Conservation (phyloP, 2,888 invertebrate species). For the Mylabris sibirica region DNA sequence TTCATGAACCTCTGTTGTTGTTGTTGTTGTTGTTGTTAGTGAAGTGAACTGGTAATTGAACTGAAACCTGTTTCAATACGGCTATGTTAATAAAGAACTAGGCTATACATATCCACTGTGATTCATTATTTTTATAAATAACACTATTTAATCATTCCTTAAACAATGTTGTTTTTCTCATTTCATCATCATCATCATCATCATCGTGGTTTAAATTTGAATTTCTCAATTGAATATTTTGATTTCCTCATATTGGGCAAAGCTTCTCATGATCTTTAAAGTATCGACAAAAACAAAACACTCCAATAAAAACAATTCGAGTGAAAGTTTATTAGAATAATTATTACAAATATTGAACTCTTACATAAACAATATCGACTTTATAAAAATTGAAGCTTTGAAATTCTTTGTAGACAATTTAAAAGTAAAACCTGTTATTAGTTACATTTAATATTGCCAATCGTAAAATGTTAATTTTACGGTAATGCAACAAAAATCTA, state of each 20-base stretch:
- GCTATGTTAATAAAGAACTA: constrained; percentile 3
- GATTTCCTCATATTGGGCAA: background rate
- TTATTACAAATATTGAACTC: background rate
- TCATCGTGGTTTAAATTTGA: background rate
- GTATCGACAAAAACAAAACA: background rate
- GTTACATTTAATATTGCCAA: background rate
- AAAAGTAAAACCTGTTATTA: background rate
- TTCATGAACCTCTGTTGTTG: constrained; percentile 30
- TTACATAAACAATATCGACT: background rate
- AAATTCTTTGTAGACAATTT: background rate
- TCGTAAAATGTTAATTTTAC: constrained; percentile 5
- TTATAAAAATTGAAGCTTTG: background rate
- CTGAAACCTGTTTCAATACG: constrained; percentile 8
- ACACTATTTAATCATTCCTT: constrained; percentile 6
- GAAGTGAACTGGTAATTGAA: constrained; percentile 11
- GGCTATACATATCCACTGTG: background rate
- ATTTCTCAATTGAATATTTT: background rate
- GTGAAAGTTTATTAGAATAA: constrained; percentile 3
- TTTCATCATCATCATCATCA: background rate
- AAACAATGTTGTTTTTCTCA: background rate
- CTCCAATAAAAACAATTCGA: background rate
- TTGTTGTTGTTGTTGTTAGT: constrained; percentile 2
- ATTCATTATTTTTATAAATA: constrained; percentile 11
- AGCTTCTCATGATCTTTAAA: background rate
- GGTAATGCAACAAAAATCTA: background rate